These are phyloP conservation scores for Rhinatrema bivittatum DNA, from an alignment of 2,797 vertebrate genomes.

Conservation along the genomic window DNA sequence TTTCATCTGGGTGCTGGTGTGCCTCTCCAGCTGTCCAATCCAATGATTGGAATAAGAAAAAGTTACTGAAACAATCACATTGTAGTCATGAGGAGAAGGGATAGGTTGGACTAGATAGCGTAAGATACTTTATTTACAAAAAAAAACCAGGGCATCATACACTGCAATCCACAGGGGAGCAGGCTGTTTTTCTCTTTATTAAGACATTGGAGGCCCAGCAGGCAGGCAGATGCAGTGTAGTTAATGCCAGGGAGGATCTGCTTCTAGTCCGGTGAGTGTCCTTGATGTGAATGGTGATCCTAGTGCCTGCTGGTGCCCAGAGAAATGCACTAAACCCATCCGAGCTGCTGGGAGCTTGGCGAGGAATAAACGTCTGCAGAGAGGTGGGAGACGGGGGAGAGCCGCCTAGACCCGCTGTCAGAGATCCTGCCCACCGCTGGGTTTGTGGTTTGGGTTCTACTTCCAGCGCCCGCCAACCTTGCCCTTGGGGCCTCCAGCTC, in stretches of 20 bases:
- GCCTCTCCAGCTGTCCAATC: too few species aligned
- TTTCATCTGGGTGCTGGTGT: too few species aligned
- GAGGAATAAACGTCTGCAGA: slow-evolving; percentile 15
- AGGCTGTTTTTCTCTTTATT: slow-evolving; percentile 2
- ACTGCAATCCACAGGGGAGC: slow-evolving; percentile 31
- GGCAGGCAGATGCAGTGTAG: too few species aligned
- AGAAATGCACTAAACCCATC: slow-evolving; percentile 22
- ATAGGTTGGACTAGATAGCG: slow-evolving; percentile 36
- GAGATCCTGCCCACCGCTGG: slow-evolving; percentile 13
- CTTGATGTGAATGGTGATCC: too few species aligned
- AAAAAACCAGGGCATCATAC: slow-evolving; percentile 49
- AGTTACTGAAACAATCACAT: too few species aligned
- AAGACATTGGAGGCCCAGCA: slow-evolving; percentile 17
- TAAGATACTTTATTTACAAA: slow-evolving; percentile 78
- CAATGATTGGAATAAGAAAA: too few species aligned
- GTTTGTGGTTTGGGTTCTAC: slow-evolving; percentile 46
- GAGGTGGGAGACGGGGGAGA: slow-evolving; percentile 21
- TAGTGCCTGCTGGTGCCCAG: slow-evolving; percentile 17
- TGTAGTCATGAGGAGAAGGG: background rate
- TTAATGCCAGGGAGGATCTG: slow-evolving; percentile 14
- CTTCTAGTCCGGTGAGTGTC: slow-evolving; percentile 32
- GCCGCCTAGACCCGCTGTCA: slow-evolving; percentile 6
- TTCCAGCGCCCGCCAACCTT: slow-evolving; percentile 90
- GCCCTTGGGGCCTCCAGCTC: slow-evolving; percentile 67
- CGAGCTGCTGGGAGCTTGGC: slow-evolving; percentile 6